phyloP scores from a whole-genome alignment of 23 tunicate genomes.

The Diplosoma virens region DNA sequence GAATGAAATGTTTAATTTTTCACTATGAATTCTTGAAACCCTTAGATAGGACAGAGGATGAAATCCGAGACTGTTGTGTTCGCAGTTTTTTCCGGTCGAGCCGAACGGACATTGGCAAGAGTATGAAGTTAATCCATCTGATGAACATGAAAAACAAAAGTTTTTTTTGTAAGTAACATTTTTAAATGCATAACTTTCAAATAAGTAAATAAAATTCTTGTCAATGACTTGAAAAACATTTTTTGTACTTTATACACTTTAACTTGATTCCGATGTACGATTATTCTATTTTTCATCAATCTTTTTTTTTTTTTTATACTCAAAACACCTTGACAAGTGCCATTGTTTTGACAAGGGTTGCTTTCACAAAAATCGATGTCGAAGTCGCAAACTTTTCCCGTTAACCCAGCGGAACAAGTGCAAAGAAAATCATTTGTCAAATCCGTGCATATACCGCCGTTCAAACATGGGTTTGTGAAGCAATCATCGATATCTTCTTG shows the following conservation, averaged over 20 bases:
- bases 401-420: slow-evolving; percentile 45
- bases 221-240: no score
- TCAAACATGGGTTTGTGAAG: slow-evolving; percentile 32
- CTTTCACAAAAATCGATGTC: slow-evolving; percentile 55
- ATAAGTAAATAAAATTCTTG: no score
- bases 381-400: slow-evolving; percentile 46
- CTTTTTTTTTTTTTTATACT: no score
- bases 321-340: slow-evolving; percentile 53
- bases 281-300: no score
- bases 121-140: slow-evolving; percentile 30
- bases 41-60: slow-evolving; percentile 51
- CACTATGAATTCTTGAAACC: slow-evolving; percentile 15
- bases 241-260: no score
- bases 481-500: slow-evolving; percentile 65
- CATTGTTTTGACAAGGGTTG: slow-evolving; percentile 66
- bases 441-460: slow-evolving; percentile 53
- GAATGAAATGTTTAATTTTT: slow-evolving; percentile 21
- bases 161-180: no score
- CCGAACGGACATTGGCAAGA: slow-evolving; percentile 68
- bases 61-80: slow-evolving; percentile 55
- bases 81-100: slow-evolving; percentile 51
- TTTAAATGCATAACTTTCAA: no score
- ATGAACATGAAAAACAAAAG: not conserved
- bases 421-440: slow-evolving; percentile 35
- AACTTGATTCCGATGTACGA: no score